Evolutionary conservation across 2,888 invertebrate genomes (phyloP), one percentile per base, ranked within the genome.

Genomic region (Meloe dianella): DNA sequence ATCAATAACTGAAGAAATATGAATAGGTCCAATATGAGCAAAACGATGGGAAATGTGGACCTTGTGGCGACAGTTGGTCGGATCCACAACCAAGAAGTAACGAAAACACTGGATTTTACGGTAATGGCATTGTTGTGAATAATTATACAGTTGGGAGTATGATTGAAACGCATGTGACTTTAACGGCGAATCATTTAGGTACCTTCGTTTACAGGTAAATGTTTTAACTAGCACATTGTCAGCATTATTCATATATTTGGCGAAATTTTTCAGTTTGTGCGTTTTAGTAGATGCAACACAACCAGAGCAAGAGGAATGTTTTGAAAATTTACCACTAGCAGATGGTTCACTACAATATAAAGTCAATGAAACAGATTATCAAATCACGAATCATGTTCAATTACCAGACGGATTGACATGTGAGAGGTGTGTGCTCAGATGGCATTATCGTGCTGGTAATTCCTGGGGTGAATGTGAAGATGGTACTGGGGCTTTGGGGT

Each of bases 21-120:
- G 63, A 56, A 56, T 27, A 85, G 85, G 70, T 75, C n/a, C 87
- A 87, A 79, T 85, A 84, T 77, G 51, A 72, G 5, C 67, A 74
- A 24, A 81, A 85, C 68, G 77, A 74, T 1, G 87, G 87, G 0
- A 82, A 81, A 58, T 89, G 89, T 72, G 89, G 89, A 0, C 70
- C 84, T 0, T 89, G 88, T 70, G 89, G 89, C 1, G 88, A 89
- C 74, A 79, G 84, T 70, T 87, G 83, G 68, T 76, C 80, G 2
- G 32, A 79, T 5, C 63, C 79, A 0, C 78, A 71, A 32, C 89
- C 89, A 0, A 81, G 88, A 59, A 77, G 82, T 8, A 85, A 88
- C 73, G 89, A 89, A 74, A 80, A 87, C 61, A 86, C 86, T 5
- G 88, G 88, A 14, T 72, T 65, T 51, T 88, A 83, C 71, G 85